A percentile compares a stretch with the other conserved stretches of the same genome.
These are phyloP conservation scores for Diaprepes abbreviatus DNA, from an alignment of 2,888 invertebrate genomes.

Conservation along the genomic window DNA sequence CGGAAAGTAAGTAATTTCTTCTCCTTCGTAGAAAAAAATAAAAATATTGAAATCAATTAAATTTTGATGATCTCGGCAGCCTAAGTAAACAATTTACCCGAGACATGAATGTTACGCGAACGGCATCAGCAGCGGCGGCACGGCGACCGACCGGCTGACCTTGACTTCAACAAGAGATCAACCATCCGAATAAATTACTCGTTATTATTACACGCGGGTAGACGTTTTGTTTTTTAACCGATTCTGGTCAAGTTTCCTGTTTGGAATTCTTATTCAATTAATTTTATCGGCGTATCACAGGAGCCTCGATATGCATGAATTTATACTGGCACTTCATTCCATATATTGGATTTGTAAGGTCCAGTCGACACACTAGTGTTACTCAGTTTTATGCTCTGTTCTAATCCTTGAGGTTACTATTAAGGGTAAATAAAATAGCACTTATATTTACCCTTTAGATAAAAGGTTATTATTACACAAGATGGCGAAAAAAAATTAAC, in stretches of 20 bases:
- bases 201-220: conserved; percentile 21
- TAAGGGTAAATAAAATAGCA: too few relatives aligned
- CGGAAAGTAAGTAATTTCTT: too few relatives aligned
- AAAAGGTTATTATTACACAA: too few relatives aligned
- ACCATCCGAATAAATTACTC: conserved; percentile 42
- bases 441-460: too few relatives aligned
- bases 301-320: background rate
- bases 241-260: conserved; percentile 43
- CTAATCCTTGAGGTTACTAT: too few relatives aligned
- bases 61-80: background rate
- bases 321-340: too few relatives aligned
- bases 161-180: conserved; percentile 46
- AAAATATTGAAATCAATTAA: too few relatives aligned
- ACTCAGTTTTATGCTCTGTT: too few relatives aligned
- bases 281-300: background rate
- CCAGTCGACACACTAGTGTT: too few relatives aligned
- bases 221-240: conserved; percentile 27
- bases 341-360: too few relatives aligned
- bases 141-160: conserved; percentile 35
- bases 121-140: background rate
- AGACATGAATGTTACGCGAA: conserved; percentile 8
- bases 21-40: too few relatives aligned
- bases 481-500: too few relatives aligned
- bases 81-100: conserved; percentile 19
- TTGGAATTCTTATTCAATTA: conserved; percentile 27